A percentile compares a stretch with the other conserved stretches of the same genome.
phyloP scores from a whole-genome alignment of 2,888 invertebrate genomes.

The Cephus rjabovi region DNA sequence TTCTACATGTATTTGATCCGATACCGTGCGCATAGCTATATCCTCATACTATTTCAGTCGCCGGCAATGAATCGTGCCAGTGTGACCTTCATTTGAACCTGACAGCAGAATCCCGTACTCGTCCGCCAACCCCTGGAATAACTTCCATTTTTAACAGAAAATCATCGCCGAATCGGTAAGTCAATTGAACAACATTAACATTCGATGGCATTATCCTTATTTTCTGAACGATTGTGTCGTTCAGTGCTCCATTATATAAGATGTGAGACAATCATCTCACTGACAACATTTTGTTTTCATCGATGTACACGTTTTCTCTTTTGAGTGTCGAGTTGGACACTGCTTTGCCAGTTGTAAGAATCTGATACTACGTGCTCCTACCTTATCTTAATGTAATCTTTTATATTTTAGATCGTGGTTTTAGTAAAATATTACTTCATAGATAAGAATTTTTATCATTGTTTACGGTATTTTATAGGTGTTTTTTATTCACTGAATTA shows the following conservation, averaged over 20 bases:
- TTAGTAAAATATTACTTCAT: neutral
- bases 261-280: neutral
- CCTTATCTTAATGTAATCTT: neutral
- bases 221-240: neutral
- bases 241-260: neutral
- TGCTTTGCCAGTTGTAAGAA: neutral
- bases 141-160: constrained; percentile 12
- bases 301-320: neutral
- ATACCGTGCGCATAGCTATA: neutral
- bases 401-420: neutral
- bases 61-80: constrained; percentile 4
- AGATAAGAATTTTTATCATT: neutral
- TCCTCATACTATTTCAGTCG: neutral
- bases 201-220: neutral
- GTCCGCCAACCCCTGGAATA: constrained; percentile 16
- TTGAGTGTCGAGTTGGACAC: neutral
- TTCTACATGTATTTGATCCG: neutral
- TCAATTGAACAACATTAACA: neutral
- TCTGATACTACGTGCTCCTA: neutral
- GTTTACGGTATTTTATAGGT: neutral
- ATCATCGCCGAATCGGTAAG: constrained; percentile 17
- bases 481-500: neutral
- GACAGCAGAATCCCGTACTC: constrained; percentile 26
- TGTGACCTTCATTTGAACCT: constrained; percentile 52
- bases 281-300: neutral